These are phyloP conservation scores for Poeciliopsis occidentalis DNA, from an alignment of 2,113 vertebrate species.

Conservation along the genomic window DNA sequence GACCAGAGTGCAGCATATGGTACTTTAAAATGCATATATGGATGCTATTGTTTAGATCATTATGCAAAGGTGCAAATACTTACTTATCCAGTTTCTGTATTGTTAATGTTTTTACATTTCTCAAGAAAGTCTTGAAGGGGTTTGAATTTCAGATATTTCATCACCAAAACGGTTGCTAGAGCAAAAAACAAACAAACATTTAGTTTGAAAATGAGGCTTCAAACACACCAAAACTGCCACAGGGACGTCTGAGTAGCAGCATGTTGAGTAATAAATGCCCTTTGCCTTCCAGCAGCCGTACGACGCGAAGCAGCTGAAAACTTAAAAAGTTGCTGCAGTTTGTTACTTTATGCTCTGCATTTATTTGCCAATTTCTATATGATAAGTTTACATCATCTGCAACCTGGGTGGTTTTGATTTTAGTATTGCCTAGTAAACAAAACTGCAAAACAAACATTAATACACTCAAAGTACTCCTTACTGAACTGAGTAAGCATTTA, in stretches of 20 bases:
- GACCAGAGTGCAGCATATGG: not conserved
- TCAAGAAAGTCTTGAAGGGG: too few relatives aligned
- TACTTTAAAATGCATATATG: not conserved
- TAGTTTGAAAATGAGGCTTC: not conserved
- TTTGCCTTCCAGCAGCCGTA: slow-evolving; percentile 66
- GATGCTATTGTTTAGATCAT: too few relatives aligned
- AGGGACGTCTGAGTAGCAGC: slow-evolving; percentile 43
- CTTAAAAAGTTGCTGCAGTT: slow-evolving; percentile 7
- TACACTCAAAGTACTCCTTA: not conserved
- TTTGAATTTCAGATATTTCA: too few relatives aligned
- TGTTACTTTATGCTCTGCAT: not conserved
- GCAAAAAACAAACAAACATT: not conserved
- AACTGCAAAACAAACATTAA: slow-evolving; percentile 1
- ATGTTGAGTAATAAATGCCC: slow-evolving; percentile 26
- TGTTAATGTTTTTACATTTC: too few relatives aligned
- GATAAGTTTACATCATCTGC: not conserved
- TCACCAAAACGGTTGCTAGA: too few relatives aligned
- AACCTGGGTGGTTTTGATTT: not conserved
- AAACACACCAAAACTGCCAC: not conserved
- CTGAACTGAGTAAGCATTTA: not conserved
- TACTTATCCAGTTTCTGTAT: too few relatives aligned
- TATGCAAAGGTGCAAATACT: too few relatives aligned
- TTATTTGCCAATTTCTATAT: not conserved
- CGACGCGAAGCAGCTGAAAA: slow-evolving; percentile 28
- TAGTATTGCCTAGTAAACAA: not conserved